These are phyloP conservation scores for Lissocephala sabroskyi DNA, from an alignment of 2,888 invertebrate species.

Conservation along the genomic window DNA sequence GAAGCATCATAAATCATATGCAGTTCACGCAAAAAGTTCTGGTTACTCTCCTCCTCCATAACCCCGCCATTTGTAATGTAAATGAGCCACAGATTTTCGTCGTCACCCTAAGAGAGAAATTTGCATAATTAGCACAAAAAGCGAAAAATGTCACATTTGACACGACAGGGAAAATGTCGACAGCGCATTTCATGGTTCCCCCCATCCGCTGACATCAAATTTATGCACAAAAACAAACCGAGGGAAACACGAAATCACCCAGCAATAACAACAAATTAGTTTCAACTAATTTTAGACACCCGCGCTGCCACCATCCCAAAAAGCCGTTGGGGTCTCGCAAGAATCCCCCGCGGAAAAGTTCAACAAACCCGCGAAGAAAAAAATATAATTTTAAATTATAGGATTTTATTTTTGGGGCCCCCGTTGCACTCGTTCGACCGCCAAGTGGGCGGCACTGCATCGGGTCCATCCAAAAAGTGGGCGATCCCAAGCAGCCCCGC, in stretches of 20 bases:
- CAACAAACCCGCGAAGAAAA: slow-evolving; percentile 45
- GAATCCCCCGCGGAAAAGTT: slow-evolving; percentile 27
- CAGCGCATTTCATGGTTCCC: too few relatives aligned
- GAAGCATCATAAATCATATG: slow-evolving; percentile 39
- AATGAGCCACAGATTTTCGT: too few relatives aligned
- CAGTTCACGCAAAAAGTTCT: not conserved
- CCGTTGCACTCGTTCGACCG: not conserved
- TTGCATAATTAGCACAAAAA: slow-evolving; percentile 55
- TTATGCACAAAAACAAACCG: not conserved
- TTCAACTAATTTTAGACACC: slow-evolving; percentile 45
- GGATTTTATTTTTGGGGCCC: slow-evolving; percentile 43
- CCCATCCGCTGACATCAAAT: not conserved
- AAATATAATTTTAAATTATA: slow-evolving; percentile 44
- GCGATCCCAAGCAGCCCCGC: slow-evolving; percentile 20
- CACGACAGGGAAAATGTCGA: slow-evolving; percentile 15
- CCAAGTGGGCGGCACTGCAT: slow-evolving; percentile 8
- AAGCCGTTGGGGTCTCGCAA: not conserved
- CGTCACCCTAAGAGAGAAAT: slow-evolving; percentile 27
- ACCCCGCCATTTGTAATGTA: slow-evolving; percentile 42
- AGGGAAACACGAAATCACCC: slow-evolving; percentile 1
- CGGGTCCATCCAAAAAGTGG: slow-evolving; percentile 22
- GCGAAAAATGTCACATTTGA: slow-evolving; percentile 54
- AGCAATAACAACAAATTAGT: slow-evolving; percentile 35
- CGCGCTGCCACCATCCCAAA: not conserved
- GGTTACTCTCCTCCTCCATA: too few relatives aligned